Evolutionary conservation across 2,113 vertebrate species (phyloP).

Genomic region (Regulus satrapa): DNA sequence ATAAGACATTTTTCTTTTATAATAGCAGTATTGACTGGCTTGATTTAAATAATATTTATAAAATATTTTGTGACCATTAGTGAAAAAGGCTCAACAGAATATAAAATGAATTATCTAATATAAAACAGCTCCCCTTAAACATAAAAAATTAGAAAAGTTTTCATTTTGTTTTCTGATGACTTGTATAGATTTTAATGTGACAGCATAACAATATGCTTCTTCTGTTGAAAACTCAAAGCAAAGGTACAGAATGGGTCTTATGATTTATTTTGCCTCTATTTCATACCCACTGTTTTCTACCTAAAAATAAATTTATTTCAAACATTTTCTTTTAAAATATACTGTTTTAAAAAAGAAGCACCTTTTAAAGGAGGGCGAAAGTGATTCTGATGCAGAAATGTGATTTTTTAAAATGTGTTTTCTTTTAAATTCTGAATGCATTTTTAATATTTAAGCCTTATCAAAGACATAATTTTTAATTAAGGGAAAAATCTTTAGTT

Average conservation of each 20-base stretch:
- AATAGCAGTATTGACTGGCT: not conserved
- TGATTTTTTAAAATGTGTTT: not conserved
- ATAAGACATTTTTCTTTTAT: not conserved
- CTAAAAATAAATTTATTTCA: not conserved
- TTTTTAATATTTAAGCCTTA: not conserved
- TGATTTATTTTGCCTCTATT: not conserved
- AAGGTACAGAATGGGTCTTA: not conserved
- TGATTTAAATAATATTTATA: not conserved
- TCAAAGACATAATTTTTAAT: not conserved
- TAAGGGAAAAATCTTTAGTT: not conserved
- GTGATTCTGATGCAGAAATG: not conserved
- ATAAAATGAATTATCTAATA: not conserved
- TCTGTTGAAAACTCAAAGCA: not conserved
- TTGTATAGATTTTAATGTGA: not conserved
- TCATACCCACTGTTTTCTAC: not conserved
- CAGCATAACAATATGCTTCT: not conserved
- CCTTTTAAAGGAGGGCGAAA: not conserved
- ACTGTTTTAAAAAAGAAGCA: not conserved
- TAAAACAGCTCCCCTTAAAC: not conserved
- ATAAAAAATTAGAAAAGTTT: not conserved
- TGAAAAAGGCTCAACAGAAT: not conserved
- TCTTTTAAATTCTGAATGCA: not conserved
- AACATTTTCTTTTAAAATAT: not conserved
- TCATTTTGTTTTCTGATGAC: not conserved
- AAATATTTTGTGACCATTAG: not conserved